These are phyloP conservation scores for Drosophila teissieri DNA, from an alignment of 1,140 invertebrate species.

Conservation along the genomic window DNA sequence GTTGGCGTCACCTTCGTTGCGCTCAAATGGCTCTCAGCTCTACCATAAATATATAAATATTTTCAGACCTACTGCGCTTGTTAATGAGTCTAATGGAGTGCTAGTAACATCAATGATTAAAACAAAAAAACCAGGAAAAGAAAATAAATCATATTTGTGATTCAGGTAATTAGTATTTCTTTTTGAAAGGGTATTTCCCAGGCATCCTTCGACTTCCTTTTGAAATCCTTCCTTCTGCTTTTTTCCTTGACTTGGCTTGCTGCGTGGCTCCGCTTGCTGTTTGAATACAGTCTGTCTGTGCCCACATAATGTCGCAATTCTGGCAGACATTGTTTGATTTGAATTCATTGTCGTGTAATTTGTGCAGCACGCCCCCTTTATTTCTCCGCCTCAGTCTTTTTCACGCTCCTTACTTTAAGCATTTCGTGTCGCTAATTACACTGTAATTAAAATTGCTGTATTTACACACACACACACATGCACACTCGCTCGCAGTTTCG, in stretches of 20 bases:
- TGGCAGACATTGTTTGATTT: slow-evolving; percentile 79
- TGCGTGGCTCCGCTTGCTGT: slow-evolving; percentile 20
- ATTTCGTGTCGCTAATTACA: slow-evolving; percentile 78
- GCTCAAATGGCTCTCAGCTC: slow-evolving; percentile 19
- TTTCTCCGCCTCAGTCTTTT: slow-evolving; percentile 7
- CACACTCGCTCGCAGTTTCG: slow-evolving; percentile 1
- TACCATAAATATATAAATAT: slow-evolving; percentile 10
- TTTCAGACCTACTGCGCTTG: neutral
- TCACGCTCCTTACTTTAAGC: slow-evolving; percentile 40
- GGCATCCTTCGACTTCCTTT: neutral
- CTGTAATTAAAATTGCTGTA: slow-evolving; percentile 79
- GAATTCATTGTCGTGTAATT: slow-evolving; percentile 77
- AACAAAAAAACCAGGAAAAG: too few species aligned
- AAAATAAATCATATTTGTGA: too few species aligned
- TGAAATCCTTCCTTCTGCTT: neutral
- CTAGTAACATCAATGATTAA: neutral
- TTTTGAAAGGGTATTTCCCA: slow-evolving; percentile 3
- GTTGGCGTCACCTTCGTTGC: slow-evolving; percentile 23
- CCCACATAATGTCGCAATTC: slow-evolving; percentile 77
- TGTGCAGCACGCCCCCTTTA: slow-evolving; percentile 49
- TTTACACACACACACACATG: slow-evolving; percentile 57
- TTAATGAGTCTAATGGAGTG: neutral
- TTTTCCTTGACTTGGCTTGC: slow-evolving; percentile 8
- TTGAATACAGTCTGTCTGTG: slow-evolving; percentile 46
- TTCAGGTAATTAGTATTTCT: too few species aligned